Conservation (phyloP, 2,888 invertebrate species). For the Oxytorus armatus region DNA sequence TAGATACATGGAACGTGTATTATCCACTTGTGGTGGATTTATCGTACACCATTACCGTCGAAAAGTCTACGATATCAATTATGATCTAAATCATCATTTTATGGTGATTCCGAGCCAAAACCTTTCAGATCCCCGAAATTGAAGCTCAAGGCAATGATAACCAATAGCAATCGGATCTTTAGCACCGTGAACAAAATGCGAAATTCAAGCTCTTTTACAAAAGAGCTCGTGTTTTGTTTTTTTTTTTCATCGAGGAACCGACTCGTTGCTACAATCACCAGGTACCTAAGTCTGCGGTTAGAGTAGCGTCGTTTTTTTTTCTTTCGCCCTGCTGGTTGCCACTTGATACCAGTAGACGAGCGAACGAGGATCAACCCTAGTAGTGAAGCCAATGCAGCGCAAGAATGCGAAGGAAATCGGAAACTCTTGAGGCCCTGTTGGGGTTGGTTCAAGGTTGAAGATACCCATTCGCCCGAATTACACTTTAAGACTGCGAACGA, state of each 20-base stretch:
- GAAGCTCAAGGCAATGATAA: no score
- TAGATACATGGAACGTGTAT: no score
- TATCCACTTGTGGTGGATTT: no score
- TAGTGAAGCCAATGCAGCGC: conserved; percentile 54
- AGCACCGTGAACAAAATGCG: conserved; percentile 1
- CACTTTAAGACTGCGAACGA: conserved; percentile 27
- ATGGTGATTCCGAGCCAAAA: no score
- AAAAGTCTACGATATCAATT: no score
- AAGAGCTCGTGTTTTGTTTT: background rate
- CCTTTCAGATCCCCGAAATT: no score
- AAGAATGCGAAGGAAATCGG: conserved; percentile 26
- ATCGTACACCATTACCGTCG: no score
- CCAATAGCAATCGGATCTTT: no score
- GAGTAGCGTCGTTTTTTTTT: conserved; percentile 13
- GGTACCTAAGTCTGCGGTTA: conserved; percentile 38
- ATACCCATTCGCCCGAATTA: conserved; percentile 35
- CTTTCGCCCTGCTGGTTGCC: conserved; percentile 2
- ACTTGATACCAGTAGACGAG: conserved; percentile 18
- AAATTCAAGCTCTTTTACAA: conserved; percentile 10
- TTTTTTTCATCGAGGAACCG: background rate
- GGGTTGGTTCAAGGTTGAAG: background rate
- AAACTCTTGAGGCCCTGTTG: conserved; percentile 35
- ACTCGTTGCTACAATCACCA: conserved; percentile 14
- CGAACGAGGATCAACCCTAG: conserved; percentile 1
- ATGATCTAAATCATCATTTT: no score